Evolutionary conservation across 2,113 vertebrate species (phyloP), one percentile per base, ranked within the genome.

Genomic region (Jaculus jaculus): DNA sequence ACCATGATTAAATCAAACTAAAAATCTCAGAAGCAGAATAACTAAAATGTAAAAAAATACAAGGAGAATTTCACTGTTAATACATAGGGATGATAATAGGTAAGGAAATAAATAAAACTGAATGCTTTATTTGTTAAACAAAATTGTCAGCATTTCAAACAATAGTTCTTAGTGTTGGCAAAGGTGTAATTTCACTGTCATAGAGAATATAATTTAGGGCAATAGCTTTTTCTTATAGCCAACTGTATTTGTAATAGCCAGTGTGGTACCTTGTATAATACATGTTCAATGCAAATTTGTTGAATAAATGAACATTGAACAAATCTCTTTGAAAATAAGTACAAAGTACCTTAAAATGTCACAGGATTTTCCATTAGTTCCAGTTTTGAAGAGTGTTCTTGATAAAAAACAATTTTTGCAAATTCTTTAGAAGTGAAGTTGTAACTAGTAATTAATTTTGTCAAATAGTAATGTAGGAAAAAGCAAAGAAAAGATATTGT

Each of bases 391-490:
- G 13, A 84, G 60, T 87, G 0, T 71, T 61, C 30, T 85, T 88
- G 74, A 75, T 87, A 4, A 72, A 63, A 94, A 87, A 30, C n/a
- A 79, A 37, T 77, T 81, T 51, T 89, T 90, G 21, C 90, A 32
- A 37, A 47, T 89, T 83, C 34, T 89, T 96, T 87, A 86, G 34
- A 20, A 89, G 51, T 32, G 61, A 84, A 77, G 5, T 39, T 86
- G 47, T 79, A 66, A 91, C 74, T 89, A 58, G 28, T 78, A 75
- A 81, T 87, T 61, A 30, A 26, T 85, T 94, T 92, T 94, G 54
- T 81, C 26, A 85, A 82, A 7, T 21, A 83, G 16, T 51, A 69
- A 66, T 32, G 3, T 66, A 85, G 37, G 39, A 91, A 18, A 18
- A 88, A 91, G 42, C 37, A 91, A 91, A 90, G 54, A 15, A 10